phyloP scores from a whole-genome alignment of 2,888 invertebrate species.

The Hypomecis atomaria region DNA sequence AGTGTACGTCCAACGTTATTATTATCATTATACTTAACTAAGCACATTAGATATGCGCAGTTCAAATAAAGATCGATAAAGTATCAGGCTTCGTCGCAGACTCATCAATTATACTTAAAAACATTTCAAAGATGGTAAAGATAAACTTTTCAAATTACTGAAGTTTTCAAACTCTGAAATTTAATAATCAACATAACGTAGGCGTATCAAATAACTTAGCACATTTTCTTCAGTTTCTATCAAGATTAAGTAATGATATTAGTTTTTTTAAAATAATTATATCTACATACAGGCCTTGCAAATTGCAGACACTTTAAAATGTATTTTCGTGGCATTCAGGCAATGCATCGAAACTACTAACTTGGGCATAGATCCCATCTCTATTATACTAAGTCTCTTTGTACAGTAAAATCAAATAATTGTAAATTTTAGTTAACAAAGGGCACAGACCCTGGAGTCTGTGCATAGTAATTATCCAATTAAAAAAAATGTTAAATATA shows the following conservation, averaged over 20 bases:
- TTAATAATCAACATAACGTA: slow-evolving; percentile 24
- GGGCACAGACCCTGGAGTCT: too few species aligned
- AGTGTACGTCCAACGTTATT: too few species aligned
- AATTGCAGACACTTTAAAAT: background rate
- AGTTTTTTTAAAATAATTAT: background rate
- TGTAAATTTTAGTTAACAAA: too few species aligned
- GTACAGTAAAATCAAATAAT: too few species aligned
- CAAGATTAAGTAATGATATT: background rate
- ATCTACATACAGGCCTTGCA: background rate
- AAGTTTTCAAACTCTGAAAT: slow-evolving; percentile 32
- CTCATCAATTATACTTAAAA: slow-evolving; percentile 26
- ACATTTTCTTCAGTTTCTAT: slow-evolving; percentile 28
- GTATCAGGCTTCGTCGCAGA: slow-evolving; percentile 10
- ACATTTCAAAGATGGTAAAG: slow-evolving; percentile 20
- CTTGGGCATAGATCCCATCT: too few species aligned
- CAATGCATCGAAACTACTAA: too few species aligned
- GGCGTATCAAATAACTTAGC: slow-evolving; percentile 25
- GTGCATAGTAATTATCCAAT: too few species aligned
- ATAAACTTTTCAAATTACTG: slow-evolving; percentile 36
- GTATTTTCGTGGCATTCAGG: too few species aligned
- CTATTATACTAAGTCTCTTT: too few species aligned
- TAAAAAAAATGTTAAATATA: background rate
- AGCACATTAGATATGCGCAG: too few species aligned
- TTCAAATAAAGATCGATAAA: slow-evolving; percentile 13
- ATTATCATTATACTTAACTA: too few species aligned